phyloP scores from a whole-genome alignment of 1,140 invertebrate species.

The Hycleus cichorii region DNA sequence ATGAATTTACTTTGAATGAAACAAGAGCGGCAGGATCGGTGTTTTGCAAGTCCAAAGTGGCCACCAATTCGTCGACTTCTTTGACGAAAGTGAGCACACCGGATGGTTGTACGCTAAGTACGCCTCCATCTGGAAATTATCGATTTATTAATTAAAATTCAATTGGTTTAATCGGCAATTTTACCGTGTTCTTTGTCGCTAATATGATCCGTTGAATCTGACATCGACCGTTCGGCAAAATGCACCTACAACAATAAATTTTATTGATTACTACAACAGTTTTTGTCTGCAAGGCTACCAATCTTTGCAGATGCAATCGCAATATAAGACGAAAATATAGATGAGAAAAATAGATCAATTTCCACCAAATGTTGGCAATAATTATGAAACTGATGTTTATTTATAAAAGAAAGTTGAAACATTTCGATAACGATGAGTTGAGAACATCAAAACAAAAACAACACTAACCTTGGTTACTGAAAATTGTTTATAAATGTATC shows the following conservation, averaged over 20 bases:
- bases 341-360: too few species aligned
- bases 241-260: conserved; percentile 44
- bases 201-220: conserved; percentile 33
- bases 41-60: conserved; percentile 61
- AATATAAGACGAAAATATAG: too few species aligned
- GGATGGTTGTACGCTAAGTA: conserved; percentile 48
- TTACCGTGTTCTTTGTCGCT: conserved; percentile 37
- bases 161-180: conserved; percentile 10
- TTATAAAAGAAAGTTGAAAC: background rate
- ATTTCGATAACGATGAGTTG: too few species aligned
- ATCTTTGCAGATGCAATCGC: too few species aligned
- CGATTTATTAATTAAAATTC: background rate
- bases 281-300: too few species aligned
- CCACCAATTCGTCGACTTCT: conserved; percentile 55
- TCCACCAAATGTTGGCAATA: too few species aligned
- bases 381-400: background rate
- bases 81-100: conserved; percentile 57
- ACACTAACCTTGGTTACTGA: too few species aligned
- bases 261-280: conserved; percentile 23
- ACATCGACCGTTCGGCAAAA: conserved; percentile 50
- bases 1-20: conserved; percentile 61
- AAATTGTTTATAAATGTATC: too few species aligned
- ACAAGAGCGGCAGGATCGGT: conserved; percentile 52
- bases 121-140: conserved; percentile 39
- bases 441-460: too few species aligned